Evolutionary conservation across 1,140 invertebrate species (phyloP).

Genomic region (Drosophila repletoides): DNA sequence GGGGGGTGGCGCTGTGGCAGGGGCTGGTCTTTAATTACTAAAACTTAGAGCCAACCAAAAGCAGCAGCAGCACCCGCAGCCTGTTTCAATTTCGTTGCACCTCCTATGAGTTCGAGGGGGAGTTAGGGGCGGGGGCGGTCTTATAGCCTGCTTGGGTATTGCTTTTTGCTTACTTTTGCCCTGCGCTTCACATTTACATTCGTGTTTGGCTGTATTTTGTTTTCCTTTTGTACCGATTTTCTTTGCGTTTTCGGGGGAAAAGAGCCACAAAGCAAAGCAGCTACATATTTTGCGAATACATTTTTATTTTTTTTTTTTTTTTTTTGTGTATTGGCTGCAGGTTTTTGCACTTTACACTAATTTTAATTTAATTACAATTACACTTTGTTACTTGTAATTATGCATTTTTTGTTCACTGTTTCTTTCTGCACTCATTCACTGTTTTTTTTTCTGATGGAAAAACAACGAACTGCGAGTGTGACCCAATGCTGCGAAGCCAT

Average conservation of each 20-base stretch:
- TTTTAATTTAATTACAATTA: constrained; percentile 6
- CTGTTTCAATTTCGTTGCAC: constrained; percentile 42
- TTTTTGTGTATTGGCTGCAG: constrained; percentile 26
- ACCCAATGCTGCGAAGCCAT: constrained; percentile 15
- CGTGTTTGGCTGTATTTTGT: constrained; percentile 64
- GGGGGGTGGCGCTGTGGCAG: background rate
- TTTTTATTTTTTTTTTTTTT: constrained; percentile 22
- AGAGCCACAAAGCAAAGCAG: constrained; percentile 18
- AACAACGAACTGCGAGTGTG: constrained; percentile 39
- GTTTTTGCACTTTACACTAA: constrained; percentile 19
- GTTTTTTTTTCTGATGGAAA: constrained; percentile 41
- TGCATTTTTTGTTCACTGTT: constrained; percentile 31
- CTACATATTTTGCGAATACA: constrained; percentile 25
- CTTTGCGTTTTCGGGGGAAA: constrained; percentile 19
- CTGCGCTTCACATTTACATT: constrained; percentile 63
- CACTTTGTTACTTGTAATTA: constrained; percentile 27
- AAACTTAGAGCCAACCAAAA: constrained; percentile 29
- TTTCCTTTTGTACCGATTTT: constrained; percentile 69
- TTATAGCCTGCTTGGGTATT: constrained; percentile 32
- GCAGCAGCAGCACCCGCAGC: too few species aligned
- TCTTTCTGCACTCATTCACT: constrained; percentile 31
- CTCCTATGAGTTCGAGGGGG: background rate
- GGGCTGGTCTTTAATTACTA: constrained; percentile 59
- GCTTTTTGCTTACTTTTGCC: constrained; percentile 66
- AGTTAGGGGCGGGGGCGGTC: background rate